phyloP scores from a whole-genome alignment of 1,140 invertebrate genomes.

The Camponotus floridanus region DNA sequence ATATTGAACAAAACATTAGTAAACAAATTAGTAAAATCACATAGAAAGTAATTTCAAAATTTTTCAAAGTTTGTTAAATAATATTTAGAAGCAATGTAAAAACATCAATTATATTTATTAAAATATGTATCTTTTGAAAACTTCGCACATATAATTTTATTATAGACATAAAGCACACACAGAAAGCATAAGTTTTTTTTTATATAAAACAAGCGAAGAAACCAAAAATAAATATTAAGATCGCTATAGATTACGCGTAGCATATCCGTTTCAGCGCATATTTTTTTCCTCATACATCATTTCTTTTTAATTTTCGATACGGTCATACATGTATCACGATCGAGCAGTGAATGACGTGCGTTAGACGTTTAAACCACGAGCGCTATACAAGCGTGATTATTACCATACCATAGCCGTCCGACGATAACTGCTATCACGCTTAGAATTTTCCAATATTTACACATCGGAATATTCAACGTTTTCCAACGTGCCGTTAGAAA shows the following conservation, averaged over 20 bases:
- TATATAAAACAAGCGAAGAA: not conserved
- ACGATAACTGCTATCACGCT: constrained; percentile 11
- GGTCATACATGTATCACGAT: not conserved
- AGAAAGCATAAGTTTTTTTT: not conserved
- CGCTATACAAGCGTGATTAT: constrained; percentile 55
- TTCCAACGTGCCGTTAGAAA: constrained; percentile 59
- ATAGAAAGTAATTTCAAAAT: not conserved
- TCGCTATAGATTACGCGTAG: not conserved
- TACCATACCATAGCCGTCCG: constrained; percentile 1
- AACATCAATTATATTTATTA: not conserved
- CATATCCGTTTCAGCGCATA: not conserved
- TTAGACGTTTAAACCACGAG: constrained; percentile 55
- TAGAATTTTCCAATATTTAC: constrained; percentile 72
- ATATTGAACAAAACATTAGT: not conserved
- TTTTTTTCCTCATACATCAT: constrained; percentile 7
- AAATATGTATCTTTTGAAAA: not conserved
- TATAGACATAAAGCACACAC: too few species aligned
- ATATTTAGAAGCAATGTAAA: not conserved
- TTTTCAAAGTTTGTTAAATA: not conserved
- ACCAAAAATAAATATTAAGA: not conserved
- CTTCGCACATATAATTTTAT: not conserved
- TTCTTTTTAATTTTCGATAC: constrained; percentile 48
- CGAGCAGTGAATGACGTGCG: constrained; percentile 54
- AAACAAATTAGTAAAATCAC: not conserved
- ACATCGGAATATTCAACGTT: constrained; percentile 73